Evolutionary conservation across 1,140 invertebrate species (phyloP).

Genomic region (Zaprionus tsacasi): DNA sequence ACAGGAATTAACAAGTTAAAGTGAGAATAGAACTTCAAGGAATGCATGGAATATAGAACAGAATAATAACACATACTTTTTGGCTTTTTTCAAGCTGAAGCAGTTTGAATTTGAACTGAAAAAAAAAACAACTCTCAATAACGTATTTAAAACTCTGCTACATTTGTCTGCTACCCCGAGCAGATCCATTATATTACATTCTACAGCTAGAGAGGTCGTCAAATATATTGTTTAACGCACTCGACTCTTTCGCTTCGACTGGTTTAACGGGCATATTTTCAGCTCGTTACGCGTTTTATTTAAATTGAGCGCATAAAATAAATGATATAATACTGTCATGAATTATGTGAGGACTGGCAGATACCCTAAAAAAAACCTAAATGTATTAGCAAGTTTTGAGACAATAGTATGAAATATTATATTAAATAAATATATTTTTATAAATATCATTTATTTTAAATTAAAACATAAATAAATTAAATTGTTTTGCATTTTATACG

Average conservation of each 20-base stretch:
- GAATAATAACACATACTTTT: neutral
- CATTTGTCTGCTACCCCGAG: neutral
- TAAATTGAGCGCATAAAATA: conserved; percentile 31
- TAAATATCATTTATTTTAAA: no score
- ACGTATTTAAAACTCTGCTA: neutral
- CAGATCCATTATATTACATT: conserved; percentile 1
- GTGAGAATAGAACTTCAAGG: neutral
- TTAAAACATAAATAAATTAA: no score
- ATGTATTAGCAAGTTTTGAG: no score
- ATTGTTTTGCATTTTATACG: neutral
- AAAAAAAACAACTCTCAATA: neutral
- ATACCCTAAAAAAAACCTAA: neutral
- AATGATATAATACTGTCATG: neutral
- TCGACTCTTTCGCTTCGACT: conserved; percentile 32
- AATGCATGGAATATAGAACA: neutral
- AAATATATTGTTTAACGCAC: conserved; percentile 14
- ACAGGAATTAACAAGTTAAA: neutral
- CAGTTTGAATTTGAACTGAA: neutral
- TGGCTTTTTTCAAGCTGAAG: neutral
- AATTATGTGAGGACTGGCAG: neutral
- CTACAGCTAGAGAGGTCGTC: conserved; percentile 12
- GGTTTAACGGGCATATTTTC: conserved; percentile 41
- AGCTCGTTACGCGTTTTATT: conserved; percentile 48
- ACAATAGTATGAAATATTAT: no score
- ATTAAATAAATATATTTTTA: no score